Base-by-base conservation (phyloP, 2,888 invertebrate genomes). In the Drosophila rubida region DNA sequence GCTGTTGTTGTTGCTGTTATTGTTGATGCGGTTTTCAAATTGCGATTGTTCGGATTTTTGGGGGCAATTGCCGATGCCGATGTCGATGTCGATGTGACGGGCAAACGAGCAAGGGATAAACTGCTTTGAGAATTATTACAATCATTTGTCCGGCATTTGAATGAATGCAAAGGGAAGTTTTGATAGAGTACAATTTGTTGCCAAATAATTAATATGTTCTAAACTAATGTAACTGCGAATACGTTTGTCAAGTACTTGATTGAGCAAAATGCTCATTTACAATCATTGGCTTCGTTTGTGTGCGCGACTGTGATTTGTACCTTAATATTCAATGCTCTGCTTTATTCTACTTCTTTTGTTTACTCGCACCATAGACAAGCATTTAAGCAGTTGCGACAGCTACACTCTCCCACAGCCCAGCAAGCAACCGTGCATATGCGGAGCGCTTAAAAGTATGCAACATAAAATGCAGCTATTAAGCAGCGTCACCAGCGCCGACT, bases 391-490 rank as follows among this genome's bases (percentile, higher is more conserved):
- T 45, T 67, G 48, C 58, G 58, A 58, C 27, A 19, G 14, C 27
- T 22, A 25, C 30, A 4, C 8, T 27, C 14, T 9, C 14, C 30
- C 30, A 30, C 23, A 44, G 23, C 19, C 19, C 23, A 1, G 19
- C 19, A 39, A 19, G 27, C 32, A 27, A 6, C 9, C 11, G 35
- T 44, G 14, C 6, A 30, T 35, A 30, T 44, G 55, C 50, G 57
- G 54, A 53, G 65, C 63, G 51, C 69, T 62, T 39, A 69, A 62
- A 67, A 73, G 68, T 66, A 62, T 64, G 68, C 67, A 69, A 58
- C 69, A 75, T 67, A 55, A 81, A 84, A 70, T 71, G 68, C 48
- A 73, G 78, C 75, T 75, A 69, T 78, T 72, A 75, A 78, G 41
- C 23, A 45, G 73, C 61, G 54, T 51, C 53, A 60, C 58, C 72